Base-by-base conservation (phyloP, 2,888 invertebrate species). In the Dioctria rufipes region DNA sequence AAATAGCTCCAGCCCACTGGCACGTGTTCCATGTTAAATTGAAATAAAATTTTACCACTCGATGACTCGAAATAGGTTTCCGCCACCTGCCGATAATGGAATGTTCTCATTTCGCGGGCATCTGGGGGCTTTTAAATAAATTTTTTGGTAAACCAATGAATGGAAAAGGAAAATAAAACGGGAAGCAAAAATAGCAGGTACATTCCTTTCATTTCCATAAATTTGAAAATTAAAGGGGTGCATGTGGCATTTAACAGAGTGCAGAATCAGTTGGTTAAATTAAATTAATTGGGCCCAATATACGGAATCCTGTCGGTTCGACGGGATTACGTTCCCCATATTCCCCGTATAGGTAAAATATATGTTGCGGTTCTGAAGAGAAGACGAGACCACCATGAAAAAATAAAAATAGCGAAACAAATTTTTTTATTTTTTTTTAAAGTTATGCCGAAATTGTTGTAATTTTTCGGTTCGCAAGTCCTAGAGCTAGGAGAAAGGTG, bases 101-200 rank as follows among this genome's bases (percentile, higher is more conserved):
- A 69, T 49, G 51, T 25, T 51, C 51, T 51, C 49, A 69, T 69
- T 69, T 69, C 13, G 58, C 60, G 13, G 54, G 73, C 73, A 73
- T 73, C 73, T 58, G 73, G n/a, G 60, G 40, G 73, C 73, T 58
- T 73, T 73, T 73, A 73, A 73, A 73, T 73, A 73, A 73, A 73
- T 73, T 73, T 73, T 73, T 60, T 58, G 73, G 73, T 73, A 58
- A 73, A 73, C 73, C 73, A 60, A 73, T 73, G 73, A 60, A 40
- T 73, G 73, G 42, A 73, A 42, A 73, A 58, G 58, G 73, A 73
- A 73, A 73, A 73, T 73, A 73, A 73, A 73, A 58, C 73, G 58
- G 25, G 37, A 37, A 61, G 25, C 5, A 61, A 43, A 69, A 39
- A n/a, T 11, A 25, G 39, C 51, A 73, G 73, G 58, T 73, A 60